Evolutionary conservation across 2,797 vertebrate genomes (phyloP), one percentile per base, ranked within the genome.

Genomic region (Gallinago solitaria): DNA sequence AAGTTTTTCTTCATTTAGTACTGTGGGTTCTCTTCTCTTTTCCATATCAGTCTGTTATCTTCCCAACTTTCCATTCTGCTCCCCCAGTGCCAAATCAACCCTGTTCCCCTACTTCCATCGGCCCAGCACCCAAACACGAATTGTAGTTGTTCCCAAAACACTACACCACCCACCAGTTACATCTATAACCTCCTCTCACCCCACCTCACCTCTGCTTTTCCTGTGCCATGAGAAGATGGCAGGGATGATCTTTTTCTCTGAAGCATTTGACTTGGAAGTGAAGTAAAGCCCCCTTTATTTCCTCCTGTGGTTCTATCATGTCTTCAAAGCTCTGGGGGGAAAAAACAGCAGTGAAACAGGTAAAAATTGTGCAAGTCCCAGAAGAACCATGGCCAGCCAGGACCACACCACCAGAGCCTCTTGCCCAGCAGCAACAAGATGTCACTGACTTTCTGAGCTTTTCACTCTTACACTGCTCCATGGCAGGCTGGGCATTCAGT

Each of bases 111-210:
- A 27, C 6, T 56, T 56, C 57, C n/a, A 16, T 39, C 67, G 86
- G 41, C 48, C 20, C 81, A 57, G 53, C 3, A 1, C 7, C 21
- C 27, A 47, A 68, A 56, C 28, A 39, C 13, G 17, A 53, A 53
- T 6, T 33, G 16, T 5, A 84, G 59, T 43, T 60, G 10, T 64
- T 64, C 10, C 68, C 35, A 61, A n/a, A 68, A 30, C 54, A 54
- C 19, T 60, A 30, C 47, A 47, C 9, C 0, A 0, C 25, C 41
- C 69, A 41, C 12, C 21, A 16, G 30, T 48, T n/a, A 11, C 23
- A 23, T 3, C 12, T 10, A 2, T 4, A 88, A 81, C 20, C 35
- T 75, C 41, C 61, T 32, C 9, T 67, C 37, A 39, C 4, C 12
- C 11, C 17, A 30, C 27, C 54, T 68, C 17, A 79, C 54, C 83